Evolutionary conservation across 2,113 vertebrate species (phyloP).

Genomic region (Chloroceryle aenea): DNA sequence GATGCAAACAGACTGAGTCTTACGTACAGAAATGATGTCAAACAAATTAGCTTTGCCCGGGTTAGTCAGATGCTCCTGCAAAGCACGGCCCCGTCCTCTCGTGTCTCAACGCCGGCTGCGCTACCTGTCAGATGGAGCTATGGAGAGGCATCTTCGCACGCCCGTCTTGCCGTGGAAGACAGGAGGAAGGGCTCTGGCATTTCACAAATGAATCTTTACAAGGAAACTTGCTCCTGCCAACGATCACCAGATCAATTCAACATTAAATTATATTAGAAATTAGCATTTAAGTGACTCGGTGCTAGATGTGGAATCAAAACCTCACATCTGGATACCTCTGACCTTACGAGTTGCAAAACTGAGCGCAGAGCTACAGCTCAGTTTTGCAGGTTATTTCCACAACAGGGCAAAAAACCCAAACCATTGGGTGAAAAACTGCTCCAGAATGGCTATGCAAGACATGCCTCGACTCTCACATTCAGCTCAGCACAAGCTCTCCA

Average conservation of each 20-base stretch:
- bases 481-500: neutral
- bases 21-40: neutral
- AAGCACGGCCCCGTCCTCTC: neutral
- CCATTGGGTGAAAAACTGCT: neutral
- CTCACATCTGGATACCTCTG: neutral
- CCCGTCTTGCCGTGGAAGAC: too few relatives aligned
- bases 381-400: neutral
- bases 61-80: neutral
- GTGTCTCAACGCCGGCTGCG: neutral
- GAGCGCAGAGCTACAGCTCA: neutral
- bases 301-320: neutral
- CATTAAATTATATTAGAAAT: neutral
- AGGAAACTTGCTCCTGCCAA: neutral
- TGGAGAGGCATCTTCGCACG: too few relatives aligned
- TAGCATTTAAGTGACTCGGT: neutral
- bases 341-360: neutral
- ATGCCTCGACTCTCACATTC: rapidly evolving
- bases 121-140: neutral
- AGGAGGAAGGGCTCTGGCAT: neutral
- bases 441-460: neutral
- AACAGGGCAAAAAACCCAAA: neutral
- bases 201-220: neutral
- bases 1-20: neutral
- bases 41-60: neutral
- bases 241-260: neutral